Evolutionary conservation across 92 coral and sea anemone genomes (phyloP).

Genomic region (Epizoanthus rinbou): DNA sequence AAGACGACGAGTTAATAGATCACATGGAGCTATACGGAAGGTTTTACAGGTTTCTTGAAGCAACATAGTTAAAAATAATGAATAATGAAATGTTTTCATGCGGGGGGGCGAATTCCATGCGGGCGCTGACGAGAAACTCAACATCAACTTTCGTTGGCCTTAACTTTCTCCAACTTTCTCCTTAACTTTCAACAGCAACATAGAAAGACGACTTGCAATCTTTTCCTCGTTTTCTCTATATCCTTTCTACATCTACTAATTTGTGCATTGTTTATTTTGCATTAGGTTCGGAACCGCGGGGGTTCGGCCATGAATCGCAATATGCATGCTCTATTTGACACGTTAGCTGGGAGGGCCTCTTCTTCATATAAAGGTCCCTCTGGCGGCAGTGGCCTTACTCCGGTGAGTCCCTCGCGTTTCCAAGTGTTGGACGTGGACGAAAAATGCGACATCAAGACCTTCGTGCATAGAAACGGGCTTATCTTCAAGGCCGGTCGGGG

Average conservation of each 20-base stretch:
- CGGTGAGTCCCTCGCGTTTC: constrained; percentile 92
- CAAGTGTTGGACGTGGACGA: constrained; percentile 94
- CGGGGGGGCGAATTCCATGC: no score
- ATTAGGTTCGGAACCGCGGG: constrained; percentile 31
- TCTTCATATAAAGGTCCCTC: constrained; percentile 58
- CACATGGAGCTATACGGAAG: no score
- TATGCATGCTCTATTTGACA: constrained; percentile 88
- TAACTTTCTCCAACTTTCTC: no score
- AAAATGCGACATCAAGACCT: constrained; percentile 87
- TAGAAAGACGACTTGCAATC: no score
- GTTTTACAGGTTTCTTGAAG: no score
- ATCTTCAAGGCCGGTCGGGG: constrained; percentile 91
- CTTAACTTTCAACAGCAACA: no score
- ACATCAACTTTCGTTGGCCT: no score
- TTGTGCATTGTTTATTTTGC: not conserved
- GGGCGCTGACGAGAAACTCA: no score
- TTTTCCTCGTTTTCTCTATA: not conserved
- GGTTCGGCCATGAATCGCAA: constrained; percentile 92
- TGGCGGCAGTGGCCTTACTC: constrained; percentile 61
- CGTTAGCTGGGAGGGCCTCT: constrained; percentile 80
- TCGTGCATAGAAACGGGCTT: constrained; percentile 84
- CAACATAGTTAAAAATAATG: no score
- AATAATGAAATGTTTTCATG: no score
- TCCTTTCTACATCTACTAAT: not conserved
- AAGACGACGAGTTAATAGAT: no score